These are phyloP conservation scores for Drosophila koepferae DNA, from an alignment of 2,888 invertebrate genomes.

Conservation along the genomic window DNA sequence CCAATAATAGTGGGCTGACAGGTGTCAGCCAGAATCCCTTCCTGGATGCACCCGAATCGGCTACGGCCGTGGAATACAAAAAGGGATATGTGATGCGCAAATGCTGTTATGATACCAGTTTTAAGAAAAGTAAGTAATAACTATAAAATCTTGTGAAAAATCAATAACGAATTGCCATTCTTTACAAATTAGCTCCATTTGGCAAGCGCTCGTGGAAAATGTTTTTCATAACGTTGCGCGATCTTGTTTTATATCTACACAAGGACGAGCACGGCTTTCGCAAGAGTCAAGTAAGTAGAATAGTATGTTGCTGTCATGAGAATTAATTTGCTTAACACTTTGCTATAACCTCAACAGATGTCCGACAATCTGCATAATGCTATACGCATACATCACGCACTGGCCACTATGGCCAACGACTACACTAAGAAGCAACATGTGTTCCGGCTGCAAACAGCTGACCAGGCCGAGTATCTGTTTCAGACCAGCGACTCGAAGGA, in stretches of 20 bases:
- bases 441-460: constrained; percentile 97
- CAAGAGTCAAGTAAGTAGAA: constrained; percentile 88
- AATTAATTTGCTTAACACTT: neutral
- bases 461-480: constrained; percentile 98
- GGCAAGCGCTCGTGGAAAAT: constrained; percentile 99
- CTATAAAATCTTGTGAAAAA: neutral
- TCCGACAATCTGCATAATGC: constrained; percentile 89
- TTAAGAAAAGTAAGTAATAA: constrained; percentile 94
- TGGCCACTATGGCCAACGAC: constrained; percentile 97
- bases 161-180: neutral
- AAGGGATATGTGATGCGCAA: constrained; percentile 99
- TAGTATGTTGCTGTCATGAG: neutral
- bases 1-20: constrained; percentile 83
- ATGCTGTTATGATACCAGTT: constrained; percentile 97
- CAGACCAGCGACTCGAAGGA: constrained; percentile 98
- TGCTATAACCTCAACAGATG: constrained; percentile 84
- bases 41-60: constrained; percentile 93
- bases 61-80: constrained; percentile 97
- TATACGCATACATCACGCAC: constrained; percentile 96
- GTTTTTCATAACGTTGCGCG: constrained; percentile 98
- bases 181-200: constrained; percentile 90
- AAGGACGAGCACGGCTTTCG: constrained; percentile 96
- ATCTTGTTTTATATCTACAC: constrained; percentile 97
- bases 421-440: constrained; percentile 99
- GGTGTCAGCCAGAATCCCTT: constrained; percentile 89